Evolutionary conservation across 2,888 invertebrate species (phyloP), one percentile per base, ranked within the genome.

Genomic region (Pharmacophagus antenor): DNA sequence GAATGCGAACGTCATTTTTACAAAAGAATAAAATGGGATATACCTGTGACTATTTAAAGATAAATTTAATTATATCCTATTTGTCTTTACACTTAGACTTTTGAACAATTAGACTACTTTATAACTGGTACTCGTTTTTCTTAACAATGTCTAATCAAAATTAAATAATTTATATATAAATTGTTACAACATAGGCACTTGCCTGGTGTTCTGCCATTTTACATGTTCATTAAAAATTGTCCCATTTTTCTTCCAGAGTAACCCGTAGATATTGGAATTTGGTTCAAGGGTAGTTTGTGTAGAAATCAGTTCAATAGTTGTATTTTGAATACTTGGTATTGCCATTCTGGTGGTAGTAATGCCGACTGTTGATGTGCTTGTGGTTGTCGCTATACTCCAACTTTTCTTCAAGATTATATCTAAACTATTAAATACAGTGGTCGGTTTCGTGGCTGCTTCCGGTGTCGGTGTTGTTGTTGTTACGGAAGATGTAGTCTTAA

Each of bases 311-410:
- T 67, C 56, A 52, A 74, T 72, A 63, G 82, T 84, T 56, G 84
- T 85, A 15, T 76, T 77, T 67, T 72, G 74, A 62, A 70, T 58
- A 61, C 79, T 77, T 20, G 74, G 65, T 70, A 21, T 27, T 23
- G 77, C 85, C 67, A 79, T 82, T 63, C 79, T 82, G 10, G 84
- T 82, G 58, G 85, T 84, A 72, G 85, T 88, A 77, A 88, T 70
- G 72, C 88, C 88, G 79, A 84, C 82, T 61, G 91, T 89, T 59
- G 88, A 84, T 63, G 85, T 85, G 8, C 85, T 69, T 18, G 88
- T 88, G 17, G 89, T 88, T 0, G 90, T 90, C 70, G 89, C 88
- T 50, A 90, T 88, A 69, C 89, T 90, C 90, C 90, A 90, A 85
- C 89, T 89, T 70, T 85, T 89, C 67, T 90, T 90, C 78, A 89